These are phyloP conservation scores for Drosophila kuntzei DNA, from an alignment of 2,888 invertebrate species.

Conservation along the genomic window DNA sequence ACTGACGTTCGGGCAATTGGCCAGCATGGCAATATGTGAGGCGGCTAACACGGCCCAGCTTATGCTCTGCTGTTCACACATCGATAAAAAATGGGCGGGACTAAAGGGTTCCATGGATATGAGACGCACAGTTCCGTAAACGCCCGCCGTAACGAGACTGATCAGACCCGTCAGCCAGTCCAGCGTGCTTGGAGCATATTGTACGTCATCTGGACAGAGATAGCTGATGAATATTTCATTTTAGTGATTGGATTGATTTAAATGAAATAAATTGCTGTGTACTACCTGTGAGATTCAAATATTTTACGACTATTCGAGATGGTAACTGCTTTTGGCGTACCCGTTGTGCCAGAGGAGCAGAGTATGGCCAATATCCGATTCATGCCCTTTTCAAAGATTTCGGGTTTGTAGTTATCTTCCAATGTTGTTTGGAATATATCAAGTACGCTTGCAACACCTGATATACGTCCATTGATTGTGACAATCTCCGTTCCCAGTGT, in stretches of 20 bases:
- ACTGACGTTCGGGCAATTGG: slow-evolving; percentile 49
- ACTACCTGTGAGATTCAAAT: slow-evolving; percentile 62
- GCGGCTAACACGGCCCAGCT: slow-evolving; percentile 63
- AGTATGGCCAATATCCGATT: slow-evolving; percentile 76
- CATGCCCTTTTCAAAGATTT: slow-evolving; percentile 45
- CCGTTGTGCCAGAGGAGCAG: slow-evolving; percentile 84
- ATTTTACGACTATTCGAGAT: slow-evolving; percentile 65
- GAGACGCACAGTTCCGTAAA: slow-evolving; percentile 67
- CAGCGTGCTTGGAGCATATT: slow-evolving; percentile 70
- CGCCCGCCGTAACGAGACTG: slow-evolving; percentile 60
- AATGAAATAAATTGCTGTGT: not conserved
- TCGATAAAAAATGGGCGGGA: slow-evolving; percentile 55
- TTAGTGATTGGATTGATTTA: not conserved
- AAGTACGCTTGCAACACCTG: slow-evolving; percentile 36
- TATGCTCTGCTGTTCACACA: slow-evolving; percentile 70
- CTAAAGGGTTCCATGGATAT: slow-evolving; percentile 65
- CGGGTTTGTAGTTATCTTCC: slow-evolving; percentile 43
- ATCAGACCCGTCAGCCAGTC: slow-evolving; percentile 68
- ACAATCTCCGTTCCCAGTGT: slow-evolving; percentile 37
- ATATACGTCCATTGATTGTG: slow-evolving; percentile 41
- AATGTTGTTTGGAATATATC: slow-evolving; percentile 49
- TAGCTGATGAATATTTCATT: slow-evolving; percentile 41
- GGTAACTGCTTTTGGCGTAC: slow-evolving; percentile 81
- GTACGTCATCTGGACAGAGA: slow-evolving; percentile 56
- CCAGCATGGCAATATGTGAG: slow-evolving; percentile 67